Conservation (phyloP, 2,797 vertebrate species). For the Hapalemur alaotrensis region DNA sequence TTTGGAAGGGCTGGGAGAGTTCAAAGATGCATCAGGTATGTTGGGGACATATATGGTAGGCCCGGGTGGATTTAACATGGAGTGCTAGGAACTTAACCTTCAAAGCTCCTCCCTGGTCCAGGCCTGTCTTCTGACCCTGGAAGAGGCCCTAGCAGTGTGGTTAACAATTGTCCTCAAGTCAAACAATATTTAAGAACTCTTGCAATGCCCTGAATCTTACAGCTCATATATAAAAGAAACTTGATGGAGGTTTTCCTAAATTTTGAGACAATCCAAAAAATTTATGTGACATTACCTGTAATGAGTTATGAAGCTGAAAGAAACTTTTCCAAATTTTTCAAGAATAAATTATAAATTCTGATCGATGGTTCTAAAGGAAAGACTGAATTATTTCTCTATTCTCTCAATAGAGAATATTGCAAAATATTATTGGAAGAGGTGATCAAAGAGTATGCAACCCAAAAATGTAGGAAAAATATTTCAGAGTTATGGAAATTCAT, state of each 20-base stretch:
- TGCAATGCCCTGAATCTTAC: neutral
- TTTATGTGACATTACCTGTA: neutral
- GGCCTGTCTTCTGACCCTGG: neutral
- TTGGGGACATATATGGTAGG: too few species aligned
- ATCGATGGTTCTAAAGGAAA: neutral
- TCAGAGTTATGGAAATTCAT: neutral
- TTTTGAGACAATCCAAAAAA: conserved; percentile 5
- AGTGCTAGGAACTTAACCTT: neutral
- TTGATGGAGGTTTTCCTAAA: neutral
- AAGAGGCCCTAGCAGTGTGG: neutral
- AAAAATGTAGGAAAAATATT: neutral
- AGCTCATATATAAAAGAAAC: neutral
- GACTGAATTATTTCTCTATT: neutral
- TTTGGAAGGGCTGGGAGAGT: neutral
- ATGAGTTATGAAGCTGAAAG: neutral
- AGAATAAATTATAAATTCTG: neutral
- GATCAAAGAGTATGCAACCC: neutral
- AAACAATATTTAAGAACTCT: neutral
- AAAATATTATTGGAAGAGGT: neutral
- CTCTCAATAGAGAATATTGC: neutral
- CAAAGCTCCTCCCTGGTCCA: neutral
- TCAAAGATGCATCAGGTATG: neutral
- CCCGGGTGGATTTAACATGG: neutral
- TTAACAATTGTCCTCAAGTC: neutral
- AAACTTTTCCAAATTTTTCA: neutral